Conservation (phyloP, 2,797 vertebrate species). For the Telmatherina bonti region DNA sequence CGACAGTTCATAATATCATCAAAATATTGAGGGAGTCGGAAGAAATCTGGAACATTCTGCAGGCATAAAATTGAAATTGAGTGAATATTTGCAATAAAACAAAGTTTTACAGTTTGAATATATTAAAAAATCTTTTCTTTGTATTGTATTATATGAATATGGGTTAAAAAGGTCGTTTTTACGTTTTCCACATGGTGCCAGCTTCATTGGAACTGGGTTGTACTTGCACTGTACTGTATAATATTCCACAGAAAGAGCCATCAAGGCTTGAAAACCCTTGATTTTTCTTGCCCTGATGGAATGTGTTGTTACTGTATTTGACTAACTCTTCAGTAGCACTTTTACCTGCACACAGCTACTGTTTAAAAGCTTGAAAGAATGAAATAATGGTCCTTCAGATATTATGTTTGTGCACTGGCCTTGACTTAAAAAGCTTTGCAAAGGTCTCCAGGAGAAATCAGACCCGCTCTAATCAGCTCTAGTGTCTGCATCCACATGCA, state of each 20-base stretch:
- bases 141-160: no score
- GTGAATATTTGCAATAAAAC: no score
- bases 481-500: slow-evolving; percentile 11
- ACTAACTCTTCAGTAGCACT: slow-evolving; percentile 47
- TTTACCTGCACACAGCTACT: slow-evolving; percentile 9
- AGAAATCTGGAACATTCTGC: no score
- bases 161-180: no score
- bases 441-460: slow-evolving; percentile 8
- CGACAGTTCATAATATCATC: no score
- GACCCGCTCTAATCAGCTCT: slow-evolving; percentile 1
- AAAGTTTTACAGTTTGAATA: no score
- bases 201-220: neutral
- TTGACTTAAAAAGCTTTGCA: slow-evolving; percentile 24
- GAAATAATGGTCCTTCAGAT: slow-evolving; percentile 25
- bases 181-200: no score
- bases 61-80: no score
- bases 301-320: slow-evolving; percentile 12
- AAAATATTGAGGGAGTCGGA: no score
- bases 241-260: slow-evolving; percentile 18
- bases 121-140: no score
- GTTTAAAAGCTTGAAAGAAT: slow-evolving; percentile 49
- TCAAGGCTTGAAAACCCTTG: slow-evolving; percentile 20
- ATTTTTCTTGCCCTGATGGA: slow-evolving; percentile 15
- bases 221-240: neutral
- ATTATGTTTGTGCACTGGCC: slow-evolving; percentile 11